Conservation (phyloP, 1,140 invertebrate genomes). For the Olivierus martensii region DNA sequence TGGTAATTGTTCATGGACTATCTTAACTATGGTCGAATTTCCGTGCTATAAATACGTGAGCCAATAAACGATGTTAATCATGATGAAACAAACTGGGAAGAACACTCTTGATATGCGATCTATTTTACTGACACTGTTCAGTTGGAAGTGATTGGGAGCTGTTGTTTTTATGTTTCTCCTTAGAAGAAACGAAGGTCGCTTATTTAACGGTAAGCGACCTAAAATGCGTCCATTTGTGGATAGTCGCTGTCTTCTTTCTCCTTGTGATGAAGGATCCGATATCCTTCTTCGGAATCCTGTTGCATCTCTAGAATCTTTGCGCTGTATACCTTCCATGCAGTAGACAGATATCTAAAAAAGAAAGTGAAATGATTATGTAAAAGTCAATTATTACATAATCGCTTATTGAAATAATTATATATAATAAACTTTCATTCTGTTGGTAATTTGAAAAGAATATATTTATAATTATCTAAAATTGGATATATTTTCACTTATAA, state of each 20-base stretch:
- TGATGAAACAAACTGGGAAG: conserved; percentile 57
- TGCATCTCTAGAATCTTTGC: too few species aligned
- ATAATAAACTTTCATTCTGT: too few species aligned
- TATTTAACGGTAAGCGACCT: neutral
- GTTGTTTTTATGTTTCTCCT: neutral
- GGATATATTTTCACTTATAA: too few species aligned
- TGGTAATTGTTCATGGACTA: too few species aligned
- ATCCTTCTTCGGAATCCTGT: too few species aligned
- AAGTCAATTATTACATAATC: too few species aligned
- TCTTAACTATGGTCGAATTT: too few species aligned
- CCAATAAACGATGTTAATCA: conserved; percentile 68
- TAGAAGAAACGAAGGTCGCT: conserved; percentile 10
- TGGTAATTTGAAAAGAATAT: too few species aligned
- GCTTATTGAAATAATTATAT: too few species aligned
- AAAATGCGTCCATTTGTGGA: neutral
- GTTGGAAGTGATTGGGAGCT: conserved; percentile 8
- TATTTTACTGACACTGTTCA: conserved; percentile 64
- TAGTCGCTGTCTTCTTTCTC: too few species aligned
- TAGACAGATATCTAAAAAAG: conserved; percentile 5
- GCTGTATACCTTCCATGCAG: conserved; percentile 1
- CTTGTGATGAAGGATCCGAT: too few species aligned
- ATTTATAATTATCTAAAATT: too few species aligned
- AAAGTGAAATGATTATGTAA: neutral
- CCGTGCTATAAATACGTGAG: conserved; percentile 42
- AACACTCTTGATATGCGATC: conserved; percentile 55